Evolutionary conservation across 2,797 vertebrate genomes (phyloP).

Genomic region (Apodemus agrarius): DNA sequence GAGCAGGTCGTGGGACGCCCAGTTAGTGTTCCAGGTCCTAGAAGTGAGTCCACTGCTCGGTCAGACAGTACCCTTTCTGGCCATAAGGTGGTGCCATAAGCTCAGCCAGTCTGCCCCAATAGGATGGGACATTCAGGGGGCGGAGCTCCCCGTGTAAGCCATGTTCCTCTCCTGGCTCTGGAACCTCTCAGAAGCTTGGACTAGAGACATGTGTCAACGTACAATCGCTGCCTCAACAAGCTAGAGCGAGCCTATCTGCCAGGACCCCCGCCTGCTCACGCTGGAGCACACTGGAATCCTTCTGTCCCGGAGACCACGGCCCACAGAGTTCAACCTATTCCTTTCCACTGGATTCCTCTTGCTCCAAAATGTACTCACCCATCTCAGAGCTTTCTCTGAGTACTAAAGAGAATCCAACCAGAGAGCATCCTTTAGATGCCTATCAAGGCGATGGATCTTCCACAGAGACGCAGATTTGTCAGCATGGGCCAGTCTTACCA

Average conservation of each 20-base stretch:
- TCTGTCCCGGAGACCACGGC: background rate
- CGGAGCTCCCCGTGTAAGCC: slow-evolving; percentile 38
- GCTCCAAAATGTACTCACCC: background rate
- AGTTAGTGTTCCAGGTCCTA: background rate
- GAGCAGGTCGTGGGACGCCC: background rate
- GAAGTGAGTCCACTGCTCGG: background rate
- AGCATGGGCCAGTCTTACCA: background rate
- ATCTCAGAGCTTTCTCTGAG: background rate
- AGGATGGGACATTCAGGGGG: slow-evolving; percentile 37
- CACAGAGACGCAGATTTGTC: background rate
- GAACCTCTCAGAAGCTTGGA: background rate
- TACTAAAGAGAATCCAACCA: background rate
- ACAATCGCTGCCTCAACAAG: background rate
- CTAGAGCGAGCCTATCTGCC: background rate
- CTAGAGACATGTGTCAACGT: background rate
- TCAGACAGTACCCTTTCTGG: slow-evolving; percentile 53
- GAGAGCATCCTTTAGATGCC: background rate
- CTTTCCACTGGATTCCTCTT: background rate
- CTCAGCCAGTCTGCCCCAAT: slow-evolving; percentile 54
- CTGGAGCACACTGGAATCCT: background rate
- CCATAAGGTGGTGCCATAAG: slow-evolving; percentile 77
- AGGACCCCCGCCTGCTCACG: background rate
- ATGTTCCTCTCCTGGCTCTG: slow-evolving; percentile 1
- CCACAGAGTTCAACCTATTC: background rate
- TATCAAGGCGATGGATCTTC: background rate